Conservation (phyloP, 2,888 invertebrate genomes). For the Nineta flava region DNA sequence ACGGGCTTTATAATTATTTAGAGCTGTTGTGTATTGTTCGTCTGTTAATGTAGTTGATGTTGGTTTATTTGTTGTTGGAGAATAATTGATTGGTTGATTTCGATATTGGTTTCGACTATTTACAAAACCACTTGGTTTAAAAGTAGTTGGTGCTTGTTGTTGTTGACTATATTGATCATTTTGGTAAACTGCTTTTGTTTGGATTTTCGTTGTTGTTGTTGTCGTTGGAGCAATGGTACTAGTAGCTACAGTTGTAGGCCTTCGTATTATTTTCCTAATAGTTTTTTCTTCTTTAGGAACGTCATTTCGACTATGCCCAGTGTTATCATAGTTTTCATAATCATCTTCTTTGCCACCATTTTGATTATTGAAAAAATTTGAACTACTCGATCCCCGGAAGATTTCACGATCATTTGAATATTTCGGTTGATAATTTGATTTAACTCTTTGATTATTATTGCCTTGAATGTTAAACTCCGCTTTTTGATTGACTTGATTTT, state of each 20-base stretch:
- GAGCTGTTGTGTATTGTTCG: conserved; percentile 20
- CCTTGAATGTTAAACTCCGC: conserved; percentile 19
- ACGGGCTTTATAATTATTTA: conserved; percentile 15
- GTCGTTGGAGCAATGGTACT: conserved; percentile 17
- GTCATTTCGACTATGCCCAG: conserved; percentile 27
- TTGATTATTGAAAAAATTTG: conserved; percentile 55
- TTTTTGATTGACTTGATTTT: conserved; percentile 28
- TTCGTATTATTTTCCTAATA: conserved; percentile 24
- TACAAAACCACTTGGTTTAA: conserved; percentile 13
- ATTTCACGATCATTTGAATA: conserved; percentile 30
- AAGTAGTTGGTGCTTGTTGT: conserved; percentile 16
- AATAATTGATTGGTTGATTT: conserved; percentile 31
- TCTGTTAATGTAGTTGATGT: conserved; percentile 18
- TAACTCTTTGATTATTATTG: conserved; percentile 10
- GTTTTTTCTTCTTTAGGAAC: conserved; percentile 28
- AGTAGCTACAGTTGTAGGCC: conserved; percentile 24
- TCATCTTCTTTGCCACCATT: conserved; percentile 43
- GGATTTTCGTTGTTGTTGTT: conserved; percentile 17
- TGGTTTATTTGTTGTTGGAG: conserved; percentile 30
- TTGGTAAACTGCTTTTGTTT: conserved; percentile 17
- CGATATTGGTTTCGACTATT: conserved; percentile 10
- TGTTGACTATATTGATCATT: conserved; percentile 21
- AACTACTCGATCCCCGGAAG: conserved; percentile 54
- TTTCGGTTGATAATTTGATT: conserved; percentile 17
- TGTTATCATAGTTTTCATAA: conserved; percentile 27